phyloP scores from a whole-genome alignment of 2,113 vertebrate species.

The Platichthys flesus region DNA sequence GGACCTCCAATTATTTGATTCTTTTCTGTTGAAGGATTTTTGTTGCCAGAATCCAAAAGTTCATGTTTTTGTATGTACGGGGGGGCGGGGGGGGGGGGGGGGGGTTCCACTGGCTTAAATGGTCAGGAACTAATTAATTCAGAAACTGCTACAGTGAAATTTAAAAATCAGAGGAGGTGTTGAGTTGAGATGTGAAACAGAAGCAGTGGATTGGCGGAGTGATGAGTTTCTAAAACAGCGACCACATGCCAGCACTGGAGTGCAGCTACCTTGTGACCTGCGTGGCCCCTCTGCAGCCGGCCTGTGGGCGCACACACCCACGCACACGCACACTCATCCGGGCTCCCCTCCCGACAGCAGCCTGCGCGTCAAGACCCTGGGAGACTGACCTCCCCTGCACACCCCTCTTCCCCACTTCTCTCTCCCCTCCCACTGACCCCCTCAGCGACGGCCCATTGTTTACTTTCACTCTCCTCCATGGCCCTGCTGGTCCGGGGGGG shows the following conservation, averaged over 20 bases:
- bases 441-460: slow-evolving; percentile 78
- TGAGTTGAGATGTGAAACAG: background rate
- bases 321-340: slow-evolving; percentile 20
- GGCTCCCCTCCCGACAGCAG: slow-evolving; percentile 33
- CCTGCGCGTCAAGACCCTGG: slow-evolving; percentile 67
- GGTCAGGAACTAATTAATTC: background rate
- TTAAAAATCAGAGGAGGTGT: background rate
- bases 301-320: slow-evolving; percentile 30
- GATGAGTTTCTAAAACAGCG: slow-evolving; percentile 53
- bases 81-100: background rate
- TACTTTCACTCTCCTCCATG: slow-evolving; percentile 82
- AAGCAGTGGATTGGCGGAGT: slow-evolving; percentile 12
- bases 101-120: background rate
- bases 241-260: slow-evolving; percentile 68
- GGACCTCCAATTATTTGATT: background rate
- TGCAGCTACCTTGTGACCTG: slow-evolving; percentile 63
- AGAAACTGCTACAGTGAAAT: background rate
- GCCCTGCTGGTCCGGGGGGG: slow-evolving; percentile 76
- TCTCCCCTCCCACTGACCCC: slow-evolving; percentile 75
- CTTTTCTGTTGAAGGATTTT: background rate
- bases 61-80: background rate
- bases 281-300: slow-evolving; percentile 37
- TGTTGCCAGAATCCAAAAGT: background rate
- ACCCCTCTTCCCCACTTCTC: slow-evolving; percentile 52
- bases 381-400: slow-evolving; percentile 58